Evolutionary conservation across 2,797 vertebrate genomes (phyloP), one percentile per base, ranked within the genome.

Genomic region (Glyptemys insculpta): DNA sequence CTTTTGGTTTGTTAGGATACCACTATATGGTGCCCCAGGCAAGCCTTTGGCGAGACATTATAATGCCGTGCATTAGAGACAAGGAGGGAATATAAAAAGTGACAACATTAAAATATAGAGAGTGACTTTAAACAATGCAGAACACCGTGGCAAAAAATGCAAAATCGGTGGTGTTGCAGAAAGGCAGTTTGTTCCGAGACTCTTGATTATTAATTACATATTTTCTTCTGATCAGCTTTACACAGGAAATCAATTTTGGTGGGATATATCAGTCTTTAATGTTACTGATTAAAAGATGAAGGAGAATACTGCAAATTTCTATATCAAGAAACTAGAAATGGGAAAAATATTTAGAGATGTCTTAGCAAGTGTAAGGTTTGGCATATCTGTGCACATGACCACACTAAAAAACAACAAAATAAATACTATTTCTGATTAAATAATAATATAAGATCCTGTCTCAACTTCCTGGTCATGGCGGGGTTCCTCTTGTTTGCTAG

Each of bases 1-100:
- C 88, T 91, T 94, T 93, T 84, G 83, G 88, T 96, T 97, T 97
- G 87, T 92, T 91, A 53, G 41, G 76, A 94, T 95, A 53, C 18
- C 44, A 86, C 19, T 18, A 44, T 54, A 82, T 82, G 78, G 11
- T 31, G 50, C 44, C 57, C 16, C 11, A 29, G 54, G 34, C 21
- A 81, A 91, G 31, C 18, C 15, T 56, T 9, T 81, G 56, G 52
- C n/a, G 34, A 19, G 88, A 10, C 16, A 2, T 47, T 25, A 50
- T 3, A 85, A 78, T 1, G 3, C n/a, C 41, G 86, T 87, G 21
- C 0, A 1, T 12, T 62, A 72, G 9, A 83, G 94, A 81, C 2
- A 1, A 0, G 1, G 59, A 90, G 47, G 54, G 14, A 54, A 50
- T 53, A 29, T 57, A 54, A 6, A 80, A 5, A 31, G 57, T 16